Evolutionary conservation across 1,140 invertebrate genomes (phyloP).

Genomic region (Drosophila pseudoobscura): DNA sequence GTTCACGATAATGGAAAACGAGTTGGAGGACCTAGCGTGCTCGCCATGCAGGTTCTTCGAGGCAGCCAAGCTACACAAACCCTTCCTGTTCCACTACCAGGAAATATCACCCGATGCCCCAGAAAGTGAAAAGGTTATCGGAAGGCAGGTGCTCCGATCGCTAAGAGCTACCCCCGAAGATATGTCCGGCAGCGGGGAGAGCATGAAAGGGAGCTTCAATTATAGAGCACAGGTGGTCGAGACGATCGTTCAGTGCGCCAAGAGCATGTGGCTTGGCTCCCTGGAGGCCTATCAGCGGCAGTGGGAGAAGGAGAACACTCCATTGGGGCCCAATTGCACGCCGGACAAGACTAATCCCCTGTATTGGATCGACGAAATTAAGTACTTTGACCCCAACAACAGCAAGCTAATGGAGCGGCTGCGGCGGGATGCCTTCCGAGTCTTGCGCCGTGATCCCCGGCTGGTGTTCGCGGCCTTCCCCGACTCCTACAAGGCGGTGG

Average conservation of each 20-base stretch:
- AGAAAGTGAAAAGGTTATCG: constrained; percentile 6
- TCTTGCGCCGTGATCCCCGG: constrained; percentile 28
- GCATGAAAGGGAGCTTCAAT: neutral
- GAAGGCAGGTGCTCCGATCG: constrained; percentile 12
- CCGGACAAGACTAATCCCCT: neutral
- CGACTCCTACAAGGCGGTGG: constrained; percentile 16
- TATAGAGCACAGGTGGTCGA: constrained; percentile 21
- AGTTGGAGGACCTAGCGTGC: no score
- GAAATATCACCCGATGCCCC: constrained; percentile 10
- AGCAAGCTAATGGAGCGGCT: constrained; percentile 25
- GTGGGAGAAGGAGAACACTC: neutral
- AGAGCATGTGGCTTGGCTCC: constrained; percentile 31
- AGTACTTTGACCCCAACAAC: constrained; percentile 30
- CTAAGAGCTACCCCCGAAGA: neutral
- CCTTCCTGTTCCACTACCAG: constrained; percentile 36
- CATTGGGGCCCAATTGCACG: neutral
- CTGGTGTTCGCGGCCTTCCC: constrained; percentile 41
- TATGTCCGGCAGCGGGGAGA: neutral
- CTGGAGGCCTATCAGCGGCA: constrained; percentile 4
- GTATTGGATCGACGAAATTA: neutral
- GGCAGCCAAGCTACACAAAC: neutral
- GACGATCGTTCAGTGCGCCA: constrained; percentile 31
- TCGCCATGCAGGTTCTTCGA: constrained; percentile 10
- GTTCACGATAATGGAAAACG: neutral
- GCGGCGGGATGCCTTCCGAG: constrained; percentile 19